Evolutionary conservation across 2,888 invertebrate genomes (phyloP), one percentile per base, ranked within the genome.

Genomic region (Tyria jacobaeae): DNA sequence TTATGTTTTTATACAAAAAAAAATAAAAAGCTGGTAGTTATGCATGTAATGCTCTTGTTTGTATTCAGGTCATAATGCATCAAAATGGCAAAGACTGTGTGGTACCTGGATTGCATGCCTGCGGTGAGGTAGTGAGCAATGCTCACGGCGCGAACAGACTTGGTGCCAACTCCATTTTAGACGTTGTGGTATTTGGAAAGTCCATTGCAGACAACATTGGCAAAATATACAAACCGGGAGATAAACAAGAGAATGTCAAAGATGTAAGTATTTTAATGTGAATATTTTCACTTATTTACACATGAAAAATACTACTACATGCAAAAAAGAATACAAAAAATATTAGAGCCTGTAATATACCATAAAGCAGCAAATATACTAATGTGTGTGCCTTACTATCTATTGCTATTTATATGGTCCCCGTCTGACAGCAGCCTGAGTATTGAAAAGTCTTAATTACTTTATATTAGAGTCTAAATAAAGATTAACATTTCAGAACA

Each of bases 121-220:
- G 97, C 48, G 99, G 99, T 0, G 99, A 99, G 88, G 95, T 97
- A 0, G 97, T 97, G 1, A 98, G 97, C 83, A 97, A 98, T 54
- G 99, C 99, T 3, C 99, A 99, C 85, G 99, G 99, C 48, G 99
- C 99, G 25, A 99, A 99, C 92, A 95, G 99, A 52, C 95, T 99
- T 25, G 99, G 99, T 31, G 99, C 99, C 47, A 99, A 99, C 91
- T 99, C 99, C 0, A 95, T 99, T 51, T 94, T 99, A 15, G 99
- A 99, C 94, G 90, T 99, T 70, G 99, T 99, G 0, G 98, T 99
- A 15, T 99, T 99, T 84, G 99, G 99, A 21, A 95, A 98, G 68
- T 98, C 99, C n/a, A 97, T 99, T 80, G 98, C 98, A 3, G 95
- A 96, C 62, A 97, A 98, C 9, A 97, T 99, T 76, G 95, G 96